Base-by-base conservation (phyloP, 2,113 vertebrate species). In the Grammomys dolichurus region DNA sequence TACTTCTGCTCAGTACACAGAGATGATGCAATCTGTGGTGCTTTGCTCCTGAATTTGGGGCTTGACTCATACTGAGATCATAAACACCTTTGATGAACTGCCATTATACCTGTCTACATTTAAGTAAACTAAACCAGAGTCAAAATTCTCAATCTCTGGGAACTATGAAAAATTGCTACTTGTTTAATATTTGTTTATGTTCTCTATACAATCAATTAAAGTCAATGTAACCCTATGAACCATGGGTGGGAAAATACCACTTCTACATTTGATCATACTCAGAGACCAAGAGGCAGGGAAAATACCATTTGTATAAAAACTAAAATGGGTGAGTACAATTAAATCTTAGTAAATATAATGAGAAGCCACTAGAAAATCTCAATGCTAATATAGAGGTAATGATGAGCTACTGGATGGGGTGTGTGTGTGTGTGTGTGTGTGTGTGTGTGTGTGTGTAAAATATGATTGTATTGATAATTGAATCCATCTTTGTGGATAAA, bases 331-430 rank as follows among this genome's bases (percentile, higher is more conserved):
- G 43, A 65, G 43, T 56, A 2, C 36, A 76, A 48, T 40, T 54
- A 31, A 69, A 72, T 90, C 54, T 78, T 96, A 72, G 19, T n/a
- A 93, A 95, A 96, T 58, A 51, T 73, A 85, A 89, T 36, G 6
- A 20, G 0, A 76, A 36, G 31, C 1, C 36, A 63, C 28, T 43
- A 88, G 76, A 33, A 81, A 82, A 43, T 88, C 70, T 8, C 54
- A 69, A 16, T 58, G 28, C 33, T 89, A 87, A 63, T 87, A 54
- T 11, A 51, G 5, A 94, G 31, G 7, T 40, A 46, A 75, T 14
- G 46, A 56, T 86, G 48, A 69, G 2, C 20, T 94, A 54, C 16
- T 54, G 40, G 40, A 40, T 40, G 40, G 40, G 26, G 46, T 1
- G 0, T n/a, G 17, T 40, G 20, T 46, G 2, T 43, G 26, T 33